Evolutionary conservation across 2,113 vertebrate species (phyloP).

Genomic region (Leptocoma aspasia): DNA sequence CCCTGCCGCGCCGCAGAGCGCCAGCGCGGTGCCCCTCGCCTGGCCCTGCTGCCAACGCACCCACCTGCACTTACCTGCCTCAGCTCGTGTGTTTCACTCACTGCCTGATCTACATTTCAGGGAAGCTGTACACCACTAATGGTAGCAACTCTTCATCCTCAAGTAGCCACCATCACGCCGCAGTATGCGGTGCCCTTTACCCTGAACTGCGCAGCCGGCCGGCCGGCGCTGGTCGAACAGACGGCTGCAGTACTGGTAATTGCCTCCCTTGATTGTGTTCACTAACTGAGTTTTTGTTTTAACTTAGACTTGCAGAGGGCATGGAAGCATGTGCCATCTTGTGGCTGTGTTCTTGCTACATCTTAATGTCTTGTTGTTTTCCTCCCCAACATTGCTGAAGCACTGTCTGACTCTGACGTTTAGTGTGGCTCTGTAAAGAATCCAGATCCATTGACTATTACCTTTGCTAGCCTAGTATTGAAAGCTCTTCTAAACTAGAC

Average conservation of each 20-base stretch:
- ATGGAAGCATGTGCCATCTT: slow-evolving; percentile 84
- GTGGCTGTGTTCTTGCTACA: slow-evolving; percentile 81
- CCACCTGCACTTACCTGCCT: slow-evolving; percentile 67
- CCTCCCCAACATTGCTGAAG: slow-evolving; percentile 74
- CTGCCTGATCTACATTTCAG: slow-evolving; percentile 88
- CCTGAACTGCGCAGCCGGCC: slow-evolving; percentile 92
- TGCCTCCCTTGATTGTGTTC: slow-evolving; percentile 81
- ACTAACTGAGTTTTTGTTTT: slow-evolving; percentile 80
- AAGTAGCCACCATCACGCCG: slow-evolving; percentile 94
- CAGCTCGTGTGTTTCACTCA: slow-evolving; percentile 78
- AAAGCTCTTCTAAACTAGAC: slow-evolving; percentile 63
- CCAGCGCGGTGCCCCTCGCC: slow-evolving; percentile 55
- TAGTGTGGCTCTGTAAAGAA: slow-evolving; percentile 73
- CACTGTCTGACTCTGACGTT: slow-evolving; percentile 76
- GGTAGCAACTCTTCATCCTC: slow-evolving; percentile 98
- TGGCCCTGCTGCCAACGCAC: not conserved
- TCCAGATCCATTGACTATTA: slow-evolving; percentile 63
- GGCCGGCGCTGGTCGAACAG: slow-evolving; percentile 97
- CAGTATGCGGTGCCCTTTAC: slow-evolving; percentile 97
- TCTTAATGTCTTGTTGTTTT: slow-evolving; percentile 75
- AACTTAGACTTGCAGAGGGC: slow-evolving; percentile 79
- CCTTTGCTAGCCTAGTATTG: slow-evolving; percentile 59
- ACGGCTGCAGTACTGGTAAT: slow-evolving; percentile 99
- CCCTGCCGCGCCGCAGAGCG: not conserved
- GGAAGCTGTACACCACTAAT: slow-evolving; percentile 99